phyloP scores from a whole-genome alignment of 2,888 invertebrate species.

The Rhingia rostrata region DNA sequence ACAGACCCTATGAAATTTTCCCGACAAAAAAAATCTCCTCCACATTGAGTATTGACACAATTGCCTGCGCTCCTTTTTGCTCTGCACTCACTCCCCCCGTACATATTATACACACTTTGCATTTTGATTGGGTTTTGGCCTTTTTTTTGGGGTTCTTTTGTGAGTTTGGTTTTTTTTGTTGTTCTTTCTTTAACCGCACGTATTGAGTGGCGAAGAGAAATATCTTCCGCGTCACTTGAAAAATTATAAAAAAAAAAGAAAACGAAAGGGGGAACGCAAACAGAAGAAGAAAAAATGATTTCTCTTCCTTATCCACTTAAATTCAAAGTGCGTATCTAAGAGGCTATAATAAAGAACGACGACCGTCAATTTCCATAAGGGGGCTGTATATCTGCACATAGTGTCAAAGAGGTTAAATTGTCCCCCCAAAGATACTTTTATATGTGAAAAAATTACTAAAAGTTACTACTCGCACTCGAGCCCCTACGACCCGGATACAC shows the following conservation, averaged over 20 bases:
- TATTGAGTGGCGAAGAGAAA: slow-evolving; percentile 66
- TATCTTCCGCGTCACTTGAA: slow-evolving; percentile 67
- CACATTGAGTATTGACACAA: slow-evolving; percentile 73
- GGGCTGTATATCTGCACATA: slow-evolving; percentile 40
- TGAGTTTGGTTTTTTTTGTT: not conserved
- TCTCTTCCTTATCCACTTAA: slow-evolving; percentile 66
- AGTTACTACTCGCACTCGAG: slow-evolving; percentile 4
- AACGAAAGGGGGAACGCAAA: not conserved
- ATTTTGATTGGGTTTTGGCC: slow-evolving; percentile 60
- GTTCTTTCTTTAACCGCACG: slow-evolving; percentile 52
- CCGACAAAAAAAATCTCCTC: slow-evolving; percentile 31
- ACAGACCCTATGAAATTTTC: slow-evolving; percentile 39
- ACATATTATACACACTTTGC: slow-evolving; percentile 46
- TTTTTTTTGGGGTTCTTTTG: slow-evolving; percentile 42
- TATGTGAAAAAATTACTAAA: slow-evolving; percentile 20
- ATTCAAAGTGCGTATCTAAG: slow-evolving; percentile 72
- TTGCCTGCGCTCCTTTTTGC: slow-evolving; percentile 37
- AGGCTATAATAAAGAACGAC: slow-evolving; percentile 65
- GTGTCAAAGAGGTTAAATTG: slow-evolving; percentile 65
- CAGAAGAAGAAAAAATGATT: slow-evolving; percentile 43
- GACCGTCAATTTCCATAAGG: slow-evolving; percentile 70
- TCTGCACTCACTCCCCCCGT: not conserved
- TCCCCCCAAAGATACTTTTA: slow-evolving; percentile 8
- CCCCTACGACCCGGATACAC: slow-evolving; percentile 4
- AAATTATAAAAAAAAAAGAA: slow-evolving; percentile 7